Base-by-base conservation (phyloP, 1,140 invertebrate species). In the Berghia stephanieae region DNA sequence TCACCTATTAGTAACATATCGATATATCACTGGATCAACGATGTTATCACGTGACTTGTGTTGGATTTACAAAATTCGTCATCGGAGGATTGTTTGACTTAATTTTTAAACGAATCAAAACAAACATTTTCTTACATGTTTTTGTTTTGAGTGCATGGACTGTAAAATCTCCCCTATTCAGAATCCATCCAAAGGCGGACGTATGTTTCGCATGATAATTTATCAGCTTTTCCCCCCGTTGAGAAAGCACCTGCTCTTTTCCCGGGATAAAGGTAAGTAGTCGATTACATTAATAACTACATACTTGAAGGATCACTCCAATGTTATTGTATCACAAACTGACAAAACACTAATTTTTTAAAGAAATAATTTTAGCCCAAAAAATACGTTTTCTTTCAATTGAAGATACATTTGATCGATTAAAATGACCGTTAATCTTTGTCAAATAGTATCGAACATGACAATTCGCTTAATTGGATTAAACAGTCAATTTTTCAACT, bases 191-290 rank as follows among this genome's bases (percentile, higher is more conserved):
- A 83, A 81, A 75, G 80, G 82, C 24, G 79, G 83, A 75, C 83
- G 83, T 72, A 85, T 85, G 84, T 85, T 85, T 83, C 84, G 84
- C 42, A 85, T 85, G 84, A 85, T 85, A 34, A 79, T 85, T 27
- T 85, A 85, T 73, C 82, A 83, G 63, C 82, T 85, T 66, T 85
- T 85, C 78, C 84, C 83, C 34, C 84, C 81, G 49, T 73, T 85
- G 60, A 74, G 84, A 74, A 85, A 85, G 76, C 84, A 85, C 55
- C 76, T 84, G 77, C 79, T 85, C 36, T 84, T 85, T 57, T 82
- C 81, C 34, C 79, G 81, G 79, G 84, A 85, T 75, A 85, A 85
- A 69, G 73, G 84, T 85, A 81, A 85, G 84, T 84, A 46, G 2
- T 18, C 16, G 10, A 40, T 57, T 40, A 46, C 6, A 36, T 49